phyloP scores from a whole-genome alignment of 2,113 vertebrate species.

The Dicerorhinus sumatrensis region DNA sequence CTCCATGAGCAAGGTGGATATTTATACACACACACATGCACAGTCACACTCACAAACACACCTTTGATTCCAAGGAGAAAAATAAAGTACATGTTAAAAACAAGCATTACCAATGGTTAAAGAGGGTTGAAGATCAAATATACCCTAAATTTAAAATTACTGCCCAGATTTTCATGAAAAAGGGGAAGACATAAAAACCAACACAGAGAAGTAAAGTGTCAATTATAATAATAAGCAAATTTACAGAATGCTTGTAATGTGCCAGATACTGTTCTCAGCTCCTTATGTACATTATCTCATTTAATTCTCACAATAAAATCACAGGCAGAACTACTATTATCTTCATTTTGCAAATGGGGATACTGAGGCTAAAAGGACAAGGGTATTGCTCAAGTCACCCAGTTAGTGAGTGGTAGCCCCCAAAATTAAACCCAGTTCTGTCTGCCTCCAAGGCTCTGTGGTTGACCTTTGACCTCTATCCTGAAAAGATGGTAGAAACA shows the following conservation, averaged over 20 bases:
- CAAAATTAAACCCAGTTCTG: neutral
- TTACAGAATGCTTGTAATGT: neutral
- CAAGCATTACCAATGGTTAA: neutral
- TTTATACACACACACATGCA: neutral
- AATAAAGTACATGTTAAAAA: slow-evolving; percentile 26
- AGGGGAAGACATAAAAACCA: neutral
- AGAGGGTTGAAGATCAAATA: neutral
- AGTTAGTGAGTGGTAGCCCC: neutral
- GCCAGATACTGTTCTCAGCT: neutral
- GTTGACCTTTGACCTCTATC: neutral
- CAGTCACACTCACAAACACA: neutral
- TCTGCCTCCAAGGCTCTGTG: neutral
- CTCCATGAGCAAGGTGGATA: neutral
- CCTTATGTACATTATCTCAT: neutral
- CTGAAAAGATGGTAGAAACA: neutral
- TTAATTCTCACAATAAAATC: neutral
- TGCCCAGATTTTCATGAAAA: neutral
- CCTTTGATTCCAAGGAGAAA: neutral
- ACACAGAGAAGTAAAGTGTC: neutral
- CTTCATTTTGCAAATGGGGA: neutral
- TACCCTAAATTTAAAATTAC: neutral
- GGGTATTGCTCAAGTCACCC: neutral
- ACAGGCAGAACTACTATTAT: neutral
- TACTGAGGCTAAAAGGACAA: neutral
- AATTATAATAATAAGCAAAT: neutral